These are phyloP conservation scores for Notocelia uddmanniana DNA, from an alignment of 2,888 invertebrate genomes.

Conservation along the genomic window DNA sequence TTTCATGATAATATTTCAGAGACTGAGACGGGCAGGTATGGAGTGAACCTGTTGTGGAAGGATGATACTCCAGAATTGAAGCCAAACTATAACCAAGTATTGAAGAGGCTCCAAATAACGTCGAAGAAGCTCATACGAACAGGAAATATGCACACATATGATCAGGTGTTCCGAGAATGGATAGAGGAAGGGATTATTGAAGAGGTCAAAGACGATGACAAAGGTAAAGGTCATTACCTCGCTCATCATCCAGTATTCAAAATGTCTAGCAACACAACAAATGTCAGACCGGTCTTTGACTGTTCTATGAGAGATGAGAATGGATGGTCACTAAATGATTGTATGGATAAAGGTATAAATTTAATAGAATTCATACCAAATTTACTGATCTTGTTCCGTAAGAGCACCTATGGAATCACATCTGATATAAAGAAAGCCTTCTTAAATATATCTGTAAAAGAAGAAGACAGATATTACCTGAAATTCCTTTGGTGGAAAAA, in stretches of 20 bases:
- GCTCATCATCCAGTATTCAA: constrained; percentile 39
- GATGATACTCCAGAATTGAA: constrained; percentile 13
- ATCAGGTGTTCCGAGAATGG: constrained; percentile 32
- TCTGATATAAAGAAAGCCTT: constrained; percentile 12
- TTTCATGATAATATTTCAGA: constrained; percentile 31
- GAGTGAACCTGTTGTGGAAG: constrained; percentile 31
- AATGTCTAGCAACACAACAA: constrained; percentile 39
- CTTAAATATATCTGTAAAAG: neutral
- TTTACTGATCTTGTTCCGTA: neutral
- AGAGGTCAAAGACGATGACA: neutral
- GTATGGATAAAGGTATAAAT: constrained; percentile 16
- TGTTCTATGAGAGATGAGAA: neutral
- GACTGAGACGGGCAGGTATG: constrained; percentile 24
- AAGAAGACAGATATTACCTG: constrained; percentile 1
- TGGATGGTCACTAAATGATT: constrained; percentile 4
- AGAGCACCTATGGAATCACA: no score
- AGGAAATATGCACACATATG: constrained; percentile 27
- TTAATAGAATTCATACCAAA: neutral
- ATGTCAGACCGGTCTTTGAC: constrained; percentile 34
- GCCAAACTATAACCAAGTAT: constrained; percentile 8
- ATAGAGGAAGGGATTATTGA: constrained; percentile 6
- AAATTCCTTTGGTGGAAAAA: constrained; percentile 23
- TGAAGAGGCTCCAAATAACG: constrained; percentile 24
- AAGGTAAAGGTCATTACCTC: constrained; percentile 28
- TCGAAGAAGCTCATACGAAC: constrained; percentile 17